phyloP scores from a whole-genome alignment of 1,140 invertebrate genomes.

The Venustaconcha ellipsiformis region DNA sequence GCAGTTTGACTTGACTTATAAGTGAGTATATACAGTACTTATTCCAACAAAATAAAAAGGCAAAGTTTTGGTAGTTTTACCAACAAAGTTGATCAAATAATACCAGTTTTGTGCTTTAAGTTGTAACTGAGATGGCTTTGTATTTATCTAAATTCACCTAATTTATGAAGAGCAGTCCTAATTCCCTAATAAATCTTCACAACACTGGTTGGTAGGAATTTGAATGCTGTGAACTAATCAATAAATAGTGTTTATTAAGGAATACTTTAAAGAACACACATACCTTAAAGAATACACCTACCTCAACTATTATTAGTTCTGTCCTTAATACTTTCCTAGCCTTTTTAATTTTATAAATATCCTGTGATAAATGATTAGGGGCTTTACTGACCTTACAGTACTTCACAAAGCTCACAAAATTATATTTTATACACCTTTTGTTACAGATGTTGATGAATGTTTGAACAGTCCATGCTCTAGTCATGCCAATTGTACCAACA shows the following conservation, averaged over 20 bases:
- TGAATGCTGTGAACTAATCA: not conserved
- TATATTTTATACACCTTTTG: not conserved
- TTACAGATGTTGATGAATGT: slow-evolving; percentile 48
- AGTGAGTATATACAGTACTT: not conserved
- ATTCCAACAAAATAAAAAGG: not conserved
- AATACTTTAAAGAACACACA: not conserved
- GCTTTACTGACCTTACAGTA: not conserved
- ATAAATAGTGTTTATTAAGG: not conserved
- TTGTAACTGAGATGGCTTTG: no score
- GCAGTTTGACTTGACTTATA: no score
- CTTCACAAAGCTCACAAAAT: no score
- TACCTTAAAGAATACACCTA: not conserved
- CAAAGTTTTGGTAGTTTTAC: not conserved
- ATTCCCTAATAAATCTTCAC: no score
- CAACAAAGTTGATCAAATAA: not conserved
- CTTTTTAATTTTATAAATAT: not conserved
- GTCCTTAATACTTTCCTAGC: not conserved
- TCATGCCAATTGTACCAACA: slow-evolving; percentile 36
- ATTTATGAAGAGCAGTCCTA: no score
- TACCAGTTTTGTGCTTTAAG: not conserved
- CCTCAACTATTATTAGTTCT: not conserved
- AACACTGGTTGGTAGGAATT: no score
- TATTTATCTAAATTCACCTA: no score
- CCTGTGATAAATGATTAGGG: not conserved
- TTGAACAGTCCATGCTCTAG: slow-evolving; percentile 27